Conservation (phyloP, 2,797 vertebrate genomes). For the Malurus leucopterus region DNA sequence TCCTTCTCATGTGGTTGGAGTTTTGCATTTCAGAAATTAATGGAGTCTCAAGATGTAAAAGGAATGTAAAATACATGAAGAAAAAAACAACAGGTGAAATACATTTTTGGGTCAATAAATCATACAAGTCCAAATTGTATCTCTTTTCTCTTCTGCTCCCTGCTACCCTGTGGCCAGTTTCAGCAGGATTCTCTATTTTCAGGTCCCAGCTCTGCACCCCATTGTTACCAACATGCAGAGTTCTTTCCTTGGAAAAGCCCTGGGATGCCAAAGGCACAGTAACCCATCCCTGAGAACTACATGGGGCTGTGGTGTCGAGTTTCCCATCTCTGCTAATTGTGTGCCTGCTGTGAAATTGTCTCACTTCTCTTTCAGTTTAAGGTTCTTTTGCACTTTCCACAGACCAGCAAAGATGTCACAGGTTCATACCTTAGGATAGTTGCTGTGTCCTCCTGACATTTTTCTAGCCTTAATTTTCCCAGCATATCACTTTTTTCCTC, state of each 20-base stretch:
- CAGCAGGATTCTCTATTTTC: background rate
- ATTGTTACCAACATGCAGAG: background rate
- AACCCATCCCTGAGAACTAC: background rate
- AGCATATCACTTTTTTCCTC: background rate
- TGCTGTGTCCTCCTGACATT: background rate
- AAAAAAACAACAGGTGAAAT: slow-evolving; percentile 3
- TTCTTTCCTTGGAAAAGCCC: background rate
- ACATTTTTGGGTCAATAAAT: background rate
- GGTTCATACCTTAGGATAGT: background rate
- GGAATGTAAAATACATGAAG: background rate
- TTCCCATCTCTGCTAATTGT: background rate
- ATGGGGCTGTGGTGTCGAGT: accelerated
- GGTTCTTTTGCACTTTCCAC: background rate
- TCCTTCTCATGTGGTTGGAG: background rate
- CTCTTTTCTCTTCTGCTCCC: background rate
- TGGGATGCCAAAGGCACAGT: background rate
- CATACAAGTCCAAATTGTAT: background rate
- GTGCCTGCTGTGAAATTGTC: background rate
- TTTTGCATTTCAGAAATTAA: slow-evolving; percentile 28
- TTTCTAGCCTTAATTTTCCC: slow-evolving; percentile 13
- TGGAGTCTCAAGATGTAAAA: background rate
- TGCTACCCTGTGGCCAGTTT: background rate
- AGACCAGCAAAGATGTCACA: background rate
- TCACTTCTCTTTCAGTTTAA: background rate
- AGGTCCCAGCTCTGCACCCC: background rate